Conservation (phyloP, 2,113 vertebrate species). For the Pterocles gutturalis region DNA sequence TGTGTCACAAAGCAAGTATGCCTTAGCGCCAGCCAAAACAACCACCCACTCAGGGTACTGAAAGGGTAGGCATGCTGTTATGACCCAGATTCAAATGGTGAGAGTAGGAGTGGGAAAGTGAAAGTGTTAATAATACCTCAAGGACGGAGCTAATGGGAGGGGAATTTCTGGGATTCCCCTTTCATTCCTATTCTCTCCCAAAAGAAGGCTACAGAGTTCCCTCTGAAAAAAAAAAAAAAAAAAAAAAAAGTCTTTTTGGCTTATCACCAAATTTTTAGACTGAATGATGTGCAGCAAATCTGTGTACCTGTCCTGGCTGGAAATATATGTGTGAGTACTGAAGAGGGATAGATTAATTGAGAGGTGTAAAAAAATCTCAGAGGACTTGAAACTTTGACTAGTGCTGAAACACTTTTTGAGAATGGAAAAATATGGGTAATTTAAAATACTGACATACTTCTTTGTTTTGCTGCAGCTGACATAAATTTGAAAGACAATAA, state of each 20-base stretch:
- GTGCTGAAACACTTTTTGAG: constrained; percentile 8
- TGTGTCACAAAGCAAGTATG: constrained; percentile 53
- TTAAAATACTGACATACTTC: constrained; percentile 26
- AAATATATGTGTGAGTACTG: background rate
- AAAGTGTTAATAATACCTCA: constrained; percentile 73
- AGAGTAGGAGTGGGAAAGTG: constrained; percentile 68
- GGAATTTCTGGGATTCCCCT: constrained; percentile 39
- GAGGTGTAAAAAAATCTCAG: background rate
- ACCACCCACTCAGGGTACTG: constrained; percentile 65
- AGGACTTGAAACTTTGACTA: background rate
- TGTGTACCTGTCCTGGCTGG: background rate
- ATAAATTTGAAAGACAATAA: constrained; percentile 47
- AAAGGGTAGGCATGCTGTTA: constrained; percentile 51
- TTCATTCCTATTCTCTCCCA: background rate
- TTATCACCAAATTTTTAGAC: background rate
- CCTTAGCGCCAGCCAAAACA: constrained; percentile 53
- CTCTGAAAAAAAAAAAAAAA: background rate
- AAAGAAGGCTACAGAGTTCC: background rate
- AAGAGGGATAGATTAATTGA: background rate
- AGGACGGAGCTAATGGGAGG: constrained; percentile 45
- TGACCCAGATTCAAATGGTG: constrained; percentile 72
- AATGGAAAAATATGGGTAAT: constrained; percentile 24
- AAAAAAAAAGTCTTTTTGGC: background rate
- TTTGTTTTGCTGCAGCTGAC: constrained; percentile 58
- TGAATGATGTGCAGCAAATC: background rate